These are phyloP conservation scores for Sebastes steindachneri DNA, from an alignment of 2,797 vertebrate genomes.

Conservation along the genomic window DNA sequence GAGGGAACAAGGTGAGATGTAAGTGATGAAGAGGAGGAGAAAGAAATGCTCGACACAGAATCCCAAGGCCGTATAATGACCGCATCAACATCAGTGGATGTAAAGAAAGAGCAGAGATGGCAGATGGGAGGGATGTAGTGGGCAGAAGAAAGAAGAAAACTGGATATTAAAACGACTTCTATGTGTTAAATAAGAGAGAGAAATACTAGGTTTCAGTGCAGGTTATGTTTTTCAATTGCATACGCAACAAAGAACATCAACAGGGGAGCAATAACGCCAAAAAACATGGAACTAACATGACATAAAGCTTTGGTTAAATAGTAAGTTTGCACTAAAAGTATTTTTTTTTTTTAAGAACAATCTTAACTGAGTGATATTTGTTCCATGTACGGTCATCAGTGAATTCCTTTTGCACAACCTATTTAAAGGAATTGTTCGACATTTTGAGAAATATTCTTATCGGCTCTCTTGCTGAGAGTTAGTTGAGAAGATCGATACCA, in stretches of 20 bases:
- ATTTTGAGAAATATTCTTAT: neutral
- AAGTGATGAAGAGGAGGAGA: conserved; percentile 52
- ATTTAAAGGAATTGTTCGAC: neutral
- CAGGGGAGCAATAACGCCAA: neutral
- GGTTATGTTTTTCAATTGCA: neutral
- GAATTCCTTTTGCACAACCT: neutral
- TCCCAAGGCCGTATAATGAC: conserved; percentile 1
- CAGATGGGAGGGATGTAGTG: neutral
- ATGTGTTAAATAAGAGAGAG: neutral
- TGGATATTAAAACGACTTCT: neutral
- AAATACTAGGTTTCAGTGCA: neutral
- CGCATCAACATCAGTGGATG: conserved; percentile 7
- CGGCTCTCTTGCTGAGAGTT: neutral
- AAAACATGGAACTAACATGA: neutral
- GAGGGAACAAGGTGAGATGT: conserved; percentile 51
- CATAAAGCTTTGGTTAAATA: neutral
- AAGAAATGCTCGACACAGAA: conserved; percentile 31
- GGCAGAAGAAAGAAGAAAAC: neutral
- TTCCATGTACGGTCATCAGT: neutral
- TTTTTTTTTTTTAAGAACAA: neutral
- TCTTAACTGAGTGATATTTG: neutral
- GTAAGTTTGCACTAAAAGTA: neutral
- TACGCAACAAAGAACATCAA: neutral
- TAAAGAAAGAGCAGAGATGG: conserved; percentile 2
- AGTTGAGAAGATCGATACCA: neutral